Conservation (phyloP, 2,888 invertebrate genomes). For the Calliopum simillimum region DNA sequence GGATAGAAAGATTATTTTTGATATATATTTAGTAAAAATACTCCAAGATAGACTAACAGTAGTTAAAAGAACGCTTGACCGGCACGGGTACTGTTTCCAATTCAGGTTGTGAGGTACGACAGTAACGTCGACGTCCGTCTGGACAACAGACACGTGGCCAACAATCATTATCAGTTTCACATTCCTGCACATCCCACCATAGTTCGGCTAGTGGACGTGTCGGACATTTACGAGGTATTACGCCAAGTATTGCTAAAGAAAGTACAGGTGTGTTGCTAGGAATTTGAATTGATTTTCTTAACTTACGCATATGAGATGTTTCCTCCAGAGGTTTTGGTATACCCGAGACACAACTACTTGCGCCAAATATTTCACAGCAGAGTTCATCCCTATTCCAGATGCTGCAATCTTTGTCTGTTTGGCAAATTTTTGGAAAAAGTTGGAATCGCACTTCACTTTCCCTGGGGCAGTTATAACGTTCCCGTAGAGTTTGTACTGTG, state of each 20-base stretch:
- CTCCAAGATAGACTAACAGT: slow-evolving; percentile 69
- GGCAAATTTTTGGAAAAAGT: slow-evolving; percentile 64
- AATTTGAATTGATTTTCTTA: background rate
- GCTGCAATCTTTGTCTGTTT: slow-evolving; percentile 61
- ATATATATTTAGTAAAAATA: background rate
- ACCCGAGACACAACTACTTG: slow-evolving; percentile 73
- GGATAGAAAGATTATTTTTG: slow-evolving; percentile 13
- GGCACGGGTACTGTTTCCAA: slow-evolving; percentile 73
- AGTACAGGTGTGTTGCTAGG: background rate
- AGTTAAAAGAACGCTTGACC: slow-evolving; percentile 73
- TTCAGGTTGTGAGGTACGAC: slow-evolving; percentile 77
- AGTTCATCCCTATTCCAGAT: slow-evolving; percentile 63
- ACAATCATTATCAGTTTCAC: slow-evolving; percentile 77
- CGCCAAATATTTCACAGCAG: slow-evolving; percentile 66
- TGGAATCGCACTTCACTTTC: slow-evolving; percentile 68
- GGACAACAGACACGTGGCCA: slow-evolving; percentile 83
- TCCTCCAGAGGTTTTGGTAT: slow-evolving; percentile 71
- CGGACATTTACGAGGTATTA: slow-evolving; percentile 79
- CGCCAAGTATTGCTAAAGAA: slow-evolving; percentile 74
- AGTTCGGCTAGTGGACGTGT: slow-evolving; percentile 76
- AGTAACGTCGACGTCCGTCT: slow-evolving; percentile 76
- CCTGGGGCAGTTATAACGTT: slow-evolving; percentile 64
- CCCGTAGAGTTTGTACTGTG: slow-evolving; percentile 50
- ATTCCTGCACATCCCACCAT: slow-evolving; percentile 77
- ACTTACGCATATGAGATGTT: slow-evolving; percentile 60